Evolutionary conservation across 2,797 vertebrate species (phyloP).

Genomic region (Malacoraja senta): DNA sequence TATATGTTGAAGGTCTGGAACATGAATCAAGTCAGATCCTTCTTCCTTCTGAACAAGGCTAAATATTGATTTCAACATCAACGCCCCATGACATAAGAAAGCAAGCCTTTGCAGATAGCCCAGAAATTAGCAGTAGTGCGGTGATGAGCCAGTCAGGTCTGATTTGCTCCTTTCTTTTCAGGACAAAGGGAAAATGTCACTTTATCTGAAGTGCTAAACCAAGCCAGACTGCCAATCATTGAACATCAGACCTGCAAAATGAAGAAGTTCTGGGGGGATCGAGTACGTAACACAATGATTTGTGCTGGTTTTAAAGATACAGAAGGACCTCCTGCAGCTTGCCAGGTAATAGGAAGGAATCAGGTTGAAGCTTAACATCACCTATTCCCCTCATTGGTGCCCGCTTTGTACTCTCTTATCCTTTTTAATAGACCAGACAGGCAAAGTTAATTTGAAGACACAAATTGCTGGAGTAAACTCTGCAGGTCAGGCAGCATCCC

Average conservation of each 20-base stretch:
- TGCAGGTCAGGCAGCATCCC: too few species aligned
- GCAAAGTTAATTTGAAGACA: background rate
- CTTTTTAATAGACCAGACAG: background rate
- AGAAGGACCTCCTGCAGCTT: slow-evolving; percentile 63
- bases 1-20: background rate
- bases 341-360: slow-evolving; percentile 57
- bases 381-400: background rate
- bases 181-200: slow-evolving; percentile 64
- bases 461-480: too few species aligned
- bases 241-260: slow-evolving; percentile 63
- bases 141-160: background rate
- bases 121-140: background rate
- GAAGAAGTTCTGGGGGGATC: slow-evolving; percentile 77
- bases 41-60: background rate
- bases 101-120: background rate
- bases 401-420: background rate
- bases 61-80: background rate
- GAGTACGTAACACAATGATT: slow-evolving; percentile 69
- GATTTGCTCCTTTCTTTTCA: slow-evolving; percentile 35
- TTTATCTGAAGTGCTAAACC: slow-evolving; percentile 62
- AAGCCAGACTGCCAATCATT: slow-evolving; percentile 64
- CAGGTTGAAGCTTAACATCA: background rate
- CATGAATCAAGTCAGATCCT: background rate
- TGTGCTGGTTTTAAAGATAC: slow-evolving; percentile 66
- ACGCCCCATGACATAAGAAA: background rate